A percentile compares a stretch with the other conserved stretches of the same genome.
phyloP scores from a whole-genome alignment of 2,113 vertebrate genomes.

The Craseonycteris thonglongyai region DNA sequence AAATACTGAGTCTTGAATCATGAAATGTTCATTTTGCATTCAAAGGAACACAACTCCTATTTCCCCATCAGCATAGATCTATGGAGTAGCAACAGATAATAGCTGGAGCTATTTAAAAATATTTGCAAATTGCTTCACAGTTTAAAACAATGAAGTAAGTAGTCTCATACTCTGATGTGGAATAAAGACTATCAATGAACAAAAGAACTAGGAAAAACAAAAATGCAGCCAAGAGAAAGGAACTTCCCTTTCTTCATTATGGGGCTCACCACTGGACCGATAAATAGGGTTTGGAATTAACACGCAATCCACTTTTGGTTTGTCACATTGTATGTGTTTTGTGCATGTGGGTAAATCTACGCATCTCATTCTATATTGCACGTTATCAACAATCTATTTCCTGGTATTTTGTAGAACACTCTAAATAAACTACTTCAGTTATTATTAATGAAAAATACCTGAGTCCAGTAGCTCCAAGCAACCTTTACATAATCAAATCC shows the following conservation, averaged over 20 bases:
- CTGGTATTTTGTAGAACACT: background rate
- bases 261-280: background rate
- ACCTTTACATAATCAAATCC: background rate
- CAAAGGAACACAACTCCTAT: background rate
- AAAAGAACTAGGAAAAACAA: background rate
- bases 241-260: background rate
- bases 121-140: background rate
- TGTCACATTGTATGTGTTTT: background rate
- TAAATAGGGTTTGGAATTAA: background rate
- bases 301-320: background rate
- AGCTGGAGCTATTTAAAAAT: background rate
- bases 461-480: background rate
- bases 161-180: background rate
- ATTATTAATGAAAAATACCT: background rate
- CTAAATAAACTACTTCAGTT: background rate
- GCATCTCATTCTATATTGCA: background rate
- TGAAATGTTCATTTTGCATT: background rate
- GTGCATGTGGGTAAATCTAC: background rate
- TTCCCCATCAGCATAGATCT: background rate
- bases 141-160: background rate
- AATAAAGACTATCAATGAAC: background rate
- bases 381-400: background rate
- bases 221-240: background rate
- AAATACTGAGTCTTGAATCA: background rate
- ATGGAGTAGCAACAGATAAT: background rate